Conservation (phyloP, 1,140 invertebrate species). For the Zelostemma sp. region DNA sequence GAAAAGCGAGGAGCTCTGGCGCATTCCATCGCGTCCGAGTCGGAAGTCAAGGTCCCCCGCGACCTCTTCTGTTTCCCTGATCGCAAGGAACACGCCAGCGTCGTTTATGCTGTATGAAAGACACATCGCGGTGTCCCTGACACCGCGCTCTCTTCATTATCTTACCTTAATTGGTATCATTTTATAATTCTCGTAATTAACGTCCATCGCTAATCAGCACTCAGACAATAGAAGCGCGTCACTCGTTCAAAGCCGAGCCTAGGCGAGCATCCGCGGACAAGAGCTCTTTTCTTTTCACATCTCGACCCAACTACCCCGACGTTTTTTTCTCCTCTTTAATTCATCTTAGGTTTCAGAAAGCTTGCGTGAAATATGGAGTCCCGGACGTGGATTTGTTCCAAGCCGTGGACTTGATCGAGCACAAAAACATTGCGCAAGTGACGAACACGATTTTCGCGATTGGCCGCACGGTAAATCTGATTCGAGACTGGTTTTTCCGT, state of each 20-base stretch:
- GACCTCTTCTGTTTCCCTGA: constrained; percentile 43
- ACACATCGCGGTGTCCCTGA: constrained; percentile 30
- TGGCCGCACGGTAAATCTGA: constrained; percentile 90
- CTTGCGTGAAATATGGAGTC: constrained; percentile 89
- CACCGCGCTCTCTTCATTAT: too few relatives aligned
- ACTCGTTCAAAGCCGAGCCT: constrained; percentile 49
- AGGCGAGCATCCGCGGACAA: constrained; percentile 55
- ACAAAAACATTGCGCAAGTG: constrained; percentile 93
- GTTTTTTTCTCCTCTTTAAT: constrained; percentile 28
- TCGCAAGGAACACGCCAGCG: constrained; percentile 53
- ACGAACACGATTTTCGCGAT: constrained; percentile 94
- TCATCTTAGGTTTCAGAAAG: constrained; percentile 85
- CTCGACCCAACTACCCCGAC: constrained; percentile 38
- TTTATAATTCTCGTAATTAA: constrained; percentile 58
- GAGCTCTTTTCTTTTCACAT: constrained; percentile 55
- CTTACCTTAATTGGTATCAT: too few relatives aligned
- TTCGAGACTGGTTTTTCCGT: constrained; percentile 75
- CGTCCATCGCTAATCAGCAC: constrained; percentile 59
- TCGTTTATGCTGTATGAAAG: constrained; percentile 53
- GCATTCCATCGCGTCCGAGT: constrained; percentile 30
- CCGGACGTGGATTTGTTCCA: constrained; percentile 95
- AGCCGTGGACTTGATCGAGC: constrained; percentile 95
- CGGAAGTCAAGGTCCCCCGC: background rate
- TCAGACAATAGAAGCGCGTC: constrained; percentile 65
- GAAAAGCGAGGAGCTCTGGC: constrained; percentile 17